Evolutionary conservation across 2,113 vertebrate genomes (phyloP).

Genomic region (Mus musculus): GRCm39 chr16:62618501-62619000

Average conservation of each 20-base stretch:
- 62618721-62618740: not conserved
- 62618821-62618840: not conserved
- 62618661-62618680: not conserved
- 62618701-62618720: not conserved
- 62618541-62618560: not conserved
- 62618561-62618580: conserved; percentile 5
- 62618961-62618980: not conserved
- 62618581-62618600: not conserved
- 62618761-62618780: not conserved
- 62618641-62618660: not conserved
- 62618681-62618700: not conserved
- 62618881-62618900: not conserved
- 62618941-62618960: not conserved
- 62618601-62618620: not conserved
- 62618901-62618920: not conserved
- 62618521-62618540: not conserved
- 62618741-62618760: not conserved
- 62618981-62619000: not conserved
- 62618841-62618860: not conserved
- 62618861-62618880: not conserved
- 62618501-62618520: not conserved
- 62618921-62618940: not conserved
- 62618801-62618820: not conserved
- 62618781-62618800: not conserved
- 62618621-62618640: not conserved